Percentiles rank a stretch among this genome's conserved stretches.
Evolutionary conservation across 1,140 invertebrate species (phyloP).

Genomic region (Scaptodrosophila lebanonensis): DNA sequence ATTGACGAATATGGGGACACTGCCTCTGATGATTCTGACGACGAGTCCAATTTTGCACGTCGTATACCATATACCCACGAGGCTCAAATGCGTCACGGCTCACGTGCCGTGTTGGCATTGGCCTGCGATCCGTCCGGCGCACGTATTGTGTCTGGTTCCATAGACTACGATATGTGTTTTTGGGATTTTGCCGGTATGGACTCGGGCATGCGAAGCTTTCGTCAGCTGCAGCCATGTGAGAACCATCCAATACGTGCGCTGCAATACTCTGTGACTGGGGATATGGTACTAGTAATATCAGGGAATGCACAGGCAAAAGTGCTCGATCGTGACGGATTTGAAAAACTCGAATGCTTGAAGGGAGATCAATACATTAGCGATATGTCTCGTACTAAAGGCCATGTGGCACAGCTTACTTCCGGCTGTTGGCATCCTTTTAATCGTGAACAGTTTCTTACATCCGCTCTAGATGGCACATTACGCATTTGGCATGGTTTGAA

Average conservation of each 20-base stretch:
- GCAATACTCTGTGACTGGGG: conserved; percentile 95
- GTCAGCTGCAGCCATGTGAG: conserved; percentile 95
- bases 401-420: conserved; percentile 92
- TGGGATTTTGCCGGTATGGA: conserved; percentile 99
- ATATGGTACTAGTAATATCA: conserved; percentile 95
- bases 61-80: conserved; percentile 89
- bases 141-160: conserved; percentile 92
- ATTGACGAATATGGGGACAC: conserved; percentile 38
- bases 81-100: conserved; percentile 90
- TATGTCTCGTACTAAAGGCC: conserved; percentile 96
- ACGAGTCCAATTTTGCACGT: conserved; percentile 78
- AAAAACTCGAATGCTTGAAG: conserved; percentile 96
- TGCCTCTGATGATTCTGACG: conserved; percentile 75
- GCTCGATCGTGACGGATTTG: conserved; percentile 96
- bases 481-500: conserved; percentile 92
- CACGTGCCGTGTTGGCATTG: conserved; percentile 90
- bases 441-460: conserved; percentile 96
- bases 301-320: conserved; percentile 95
- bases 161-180: conserved; percentile 96
- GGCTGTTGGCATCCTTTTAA: conserved; percentile 96
- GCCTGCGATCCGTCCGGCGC: conserved; percentile 95
- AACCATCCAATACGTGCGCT: conserved; percentile 95
- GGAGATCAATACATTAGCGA: conserved; percentile 98
- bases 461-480: conserved; percentile 94
- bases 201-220: conserved; percentile 90